Conservation (phyloP, 2,888 invertebrate species). For the Bhutanitis thaidina region DNA sequence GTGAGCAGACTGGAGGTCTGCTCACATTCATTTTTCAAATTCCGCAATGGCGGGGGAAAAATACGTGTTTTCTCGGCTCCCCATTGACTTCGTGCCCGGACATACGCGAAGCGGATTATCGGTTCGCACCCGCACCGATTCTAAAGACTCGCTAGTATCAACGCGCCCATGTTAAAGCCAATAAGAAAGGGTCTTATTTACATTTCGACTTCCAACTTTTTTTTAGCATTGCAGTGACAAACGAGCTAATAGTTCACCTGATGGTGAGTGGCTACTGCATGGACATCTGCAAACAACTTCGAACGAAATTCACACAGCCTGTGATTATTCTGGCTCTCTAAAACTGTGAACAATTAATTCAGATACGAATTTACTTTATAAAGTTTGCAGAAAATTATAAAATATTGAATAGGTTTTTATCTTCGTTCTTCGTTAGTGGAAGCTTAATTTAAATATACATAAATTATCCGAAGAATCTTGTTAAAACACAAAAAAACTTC, state of each 20-base stretch:
- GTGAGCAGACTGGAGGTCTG: too few species aligned
- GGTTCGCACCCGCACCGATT: conserved; percentile 11
- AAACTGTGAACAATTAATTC: conserved; percentile 17
- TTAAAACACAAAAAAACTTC: conserved; percentile 5
- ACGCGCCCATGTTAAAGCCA: conserved; percentile 10
- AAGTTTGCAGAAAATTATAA: neutral
- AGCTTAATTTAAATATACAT: conserved; percentile 17
- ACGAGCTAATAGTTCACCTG: too few species aligned
- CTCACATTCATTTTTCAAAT: conserved; percentile 29
- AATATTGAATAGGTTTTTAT: conserved; percentile 10
- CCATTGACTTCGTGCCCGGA: conserved; percentile 13
- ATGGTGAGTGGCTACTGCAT: too few species aligned
- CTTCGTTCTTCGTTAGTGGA: conserved; percentile 8
- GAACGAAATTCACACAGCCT: too few species aligned
- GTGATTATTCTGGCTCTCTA: too few species aligned
- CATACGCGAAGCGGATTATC: conserved; percentile 12
- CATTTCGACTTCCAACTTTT: conserved; percentile 5
- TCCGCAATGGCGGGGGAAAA: neutral
- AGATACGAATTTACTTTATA: too few species aligned
- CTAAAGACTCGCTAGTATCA: conserved; percentile 9
- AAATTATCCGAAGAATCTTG: conserved; percentile 11
- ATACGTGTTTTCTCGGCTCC: neutral
- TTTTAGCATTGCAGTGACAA: too few species aligned
- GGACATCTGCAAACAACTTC: too few species aligned
- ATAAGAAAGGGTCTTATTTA: conserved; percentile 8